These are phyloP conservation scores for Cheilosia urbana DNA, from an alignment of 2,888 invertebrate species.

Conservation along the genomic window DNA sequence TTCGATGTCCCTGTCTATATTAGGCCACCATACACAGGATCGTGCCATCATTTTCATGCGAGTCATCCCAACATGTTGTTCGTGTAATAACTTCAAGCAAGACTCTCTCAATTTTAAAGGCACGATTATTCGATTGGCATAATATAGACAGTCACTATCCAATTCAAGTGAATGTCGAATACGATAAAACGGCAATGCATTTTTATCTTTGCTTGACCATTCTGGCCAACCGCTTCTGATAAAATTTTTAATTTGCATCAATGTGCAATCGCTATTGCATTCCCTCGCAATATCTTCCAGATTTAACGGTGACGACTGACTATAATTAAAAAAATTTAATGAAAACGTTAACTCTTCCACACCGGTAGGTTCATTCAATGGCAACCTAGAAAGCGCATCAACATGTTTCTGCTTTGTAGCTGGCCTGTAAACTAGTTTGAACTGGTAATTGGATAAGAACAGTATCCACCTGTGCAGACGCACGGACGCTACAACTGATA, in stretches of 20 bases:
- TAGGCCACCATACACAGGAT: constrained; percentile 52
- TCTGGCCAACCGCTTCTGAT: constrained; percentile 12
- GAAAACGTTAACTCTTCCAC: constrained; percentile 31
- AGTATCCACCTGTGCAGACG: constrained; percentile 64
- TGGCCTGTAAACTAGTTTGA: constrained; percentile 35
- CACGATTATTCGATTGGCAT: no score
- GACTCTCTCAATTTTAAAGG: constrained; percentile 17
- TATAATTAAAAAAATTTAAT: constrained; percentile 23
- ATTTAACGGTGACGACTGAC: neutral
- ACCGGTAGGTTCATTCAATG: constrained; percentile 31
- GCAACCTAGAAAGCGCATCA: constrained; percentile 57
- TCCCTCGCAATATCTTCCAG: neutral
- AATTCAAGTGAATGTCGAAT: no score
- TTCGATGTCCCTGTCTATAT: constrained; percentile 53
- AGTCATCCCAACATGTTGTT: neutral
- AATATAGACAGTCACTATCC: no score
- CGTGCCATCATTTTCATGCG: constrained; percentile 50
- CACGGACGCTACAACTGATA: constrained; percentile 50
- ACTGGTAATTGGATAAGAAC: constrained; percentile 62
- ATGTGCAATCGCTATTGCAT: neutral
- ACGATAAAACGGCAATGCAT: no score
- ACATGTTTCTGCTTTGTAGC: constrained; percentile 40
- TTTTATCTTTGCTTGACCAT: no score
- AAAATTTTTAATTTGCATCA: neutral
- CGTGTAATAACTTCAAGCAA: constrained; percentile 25